Conservation (phyloP, 2,797 vertebrate genomes). For the Brachyalestes nurse region DNA sequence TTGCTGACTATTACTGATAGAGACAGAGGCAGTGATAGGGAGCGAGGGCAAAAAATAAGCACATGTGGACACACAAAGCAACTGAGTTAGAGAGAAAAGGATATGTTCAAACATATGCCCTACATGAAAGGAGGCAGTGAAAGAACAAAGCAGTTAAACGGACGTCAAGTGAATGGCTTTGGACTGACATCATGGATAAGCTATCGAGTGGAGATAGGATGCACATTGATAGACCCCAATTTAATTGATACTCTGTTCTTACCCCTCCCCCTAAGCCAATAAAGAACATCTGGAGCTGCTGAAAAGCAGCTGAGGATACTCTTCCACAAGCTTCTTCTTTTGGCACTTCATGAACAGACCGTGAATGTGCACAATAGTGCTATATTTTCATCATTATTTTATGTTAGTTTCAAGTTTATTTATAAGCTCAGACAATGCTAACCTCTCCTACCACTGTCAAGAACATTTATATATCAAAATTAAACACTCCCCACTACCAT, state of each 20-base stretch:
- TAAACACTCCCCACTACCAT: no score
- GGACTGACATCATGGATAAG: slow-evolving; percentile 51
- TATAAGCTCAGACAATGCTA: no score
- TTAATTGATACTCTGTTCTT: slow-evolving; percentile 59
- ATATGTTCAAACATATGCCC: slow-evolving; percentile 53
- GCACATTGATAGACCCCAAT: slow-evolving; percentile 48
- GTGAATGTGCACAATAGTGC: slow-evolving; percentile 7
- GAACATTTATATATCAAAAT: no score
- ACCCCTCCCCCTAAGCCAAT: slow-evolving; percentile 49
- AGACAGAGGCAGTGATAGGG: background rate
- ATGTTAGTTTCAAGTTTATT: no score
- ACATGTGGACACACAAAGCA: slow-evolving; percentile 36
- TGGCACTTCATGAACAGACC: slow-evolving; percentile 4
- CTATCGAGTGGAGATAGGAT: slow-evolving; percentile 49
- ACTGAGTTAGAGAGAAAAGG: slow-evolving; percentile 39
- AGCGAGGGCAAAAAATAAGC: slow-evolving; percentile 36
- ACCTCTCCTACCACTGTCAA: no score
- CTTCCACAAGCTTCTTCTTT: slow-evolving; percentile 35
- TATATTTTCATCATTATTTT: no score
- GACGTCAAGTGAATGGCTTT: slow-evolving; percentile 50
- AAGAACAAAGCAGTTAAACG: slow-evolving; percentile 46
- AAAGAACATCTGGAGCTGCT: slow-evolving; percentile 63
- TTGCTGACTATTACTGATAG: slow-evolving; percentile 56
- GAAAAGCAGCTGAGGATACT: slow-evolving; percentile 61
- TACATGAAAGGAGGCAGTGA: slow-evolving; percentile 44